Evolutionary conservation across 1,140 invertebrate genomes (phyloP).

Genomic region (Saccostrea echinata): DNA sequence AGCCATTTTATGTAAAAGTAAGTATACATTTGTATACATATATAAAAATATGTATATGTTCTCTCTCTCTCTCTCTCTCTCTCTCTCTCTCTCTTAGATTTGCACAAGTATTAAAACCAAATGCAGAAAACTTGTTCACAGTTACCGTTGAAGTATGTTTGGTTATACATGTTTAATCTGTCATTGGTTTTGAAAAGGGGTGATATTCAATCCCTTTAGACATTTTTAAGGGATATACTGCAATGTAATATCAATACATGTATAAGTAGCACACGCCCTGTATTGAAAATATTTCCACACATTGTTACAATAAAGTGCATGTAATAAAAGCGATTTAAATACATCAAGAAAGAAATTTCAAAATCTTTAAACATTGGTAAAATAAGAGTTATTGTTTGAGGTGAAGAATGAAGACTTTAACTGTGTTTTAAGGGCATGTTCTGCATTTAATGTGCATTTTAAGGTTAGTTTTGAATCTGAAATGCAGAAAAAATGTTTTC

Average conservation of each 20-base stretch:
- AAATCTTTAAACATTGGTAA: no score
- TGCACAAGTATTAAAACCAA: neutral
- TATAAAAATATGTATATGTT: neutral
- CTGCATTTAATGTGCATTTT: no score
- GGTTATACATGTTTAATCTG: neutral
- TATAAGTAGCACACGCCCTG: neutral
- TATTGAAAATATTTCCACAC: no score
- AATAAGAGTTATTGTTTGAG: no score
- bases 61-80: constrained; percentile 8
- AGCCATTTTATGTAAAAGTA: neutral
- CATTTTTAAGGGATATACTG: neutral
- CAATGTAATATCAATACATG: neutral
- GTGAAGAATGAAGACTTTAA: no score
- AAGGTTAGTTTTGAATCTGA: no score
- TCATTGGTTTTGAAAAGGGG: neutral
- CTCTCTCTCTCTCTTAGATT: neutral
- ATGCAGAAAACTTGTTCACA: neutral
- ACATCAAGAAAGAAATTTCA: no score
- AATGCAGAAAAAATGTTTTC: no score
- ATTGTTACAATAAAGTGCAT: no score
- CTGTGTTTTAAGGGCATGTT: no score
- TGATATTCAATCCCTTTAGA: neutral
- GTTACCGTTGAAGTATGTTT: neutral
- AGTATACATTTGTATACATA: neutral
- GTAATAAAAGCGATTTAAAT: no score